Percentiles rank a stretch among this genome's conserved stretches.
Conservation (phyloP, 2,888 invertebrate species). For the Drosophila aldrichi region DNA sequence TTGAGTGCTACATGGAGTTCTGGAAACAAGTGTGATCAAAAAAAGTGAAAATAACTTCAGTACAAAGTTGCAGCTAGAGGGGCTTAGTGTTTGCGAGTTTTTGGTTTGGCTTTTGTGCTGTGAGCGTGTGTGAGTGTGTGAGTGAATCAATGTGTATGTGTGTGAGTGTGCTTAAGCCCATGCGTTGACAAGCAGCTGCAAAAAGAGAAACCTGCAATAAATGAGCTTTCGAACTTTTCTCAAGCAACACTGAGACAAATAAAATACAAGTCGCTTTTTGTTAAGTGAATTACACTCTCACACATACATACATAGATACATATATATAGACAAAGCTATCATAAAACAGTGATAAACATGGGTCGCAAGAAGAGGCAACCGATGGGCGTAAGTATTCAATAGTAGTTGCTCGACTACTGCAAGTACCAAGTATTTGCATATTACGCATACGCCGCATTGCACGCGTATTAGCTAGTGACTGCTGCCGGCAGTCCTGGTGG, state of each 20-base stretch:
- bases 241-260: slow-evolving; percentile 32
- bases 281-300: slow-evolving; percentile 50
- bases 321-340: slow-evolving; percentile 2
- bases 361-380: slow-evolving; percentile 67
- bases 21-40: slow-evolving; percentile 45
- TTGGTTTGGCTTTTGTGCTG: slow-evolving; percentile 54
- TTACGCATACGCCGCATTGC: slow-evolving; percentile 40
- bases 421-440: slow-evolving; percentile 25
- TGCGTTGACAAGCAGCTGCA: slow-evolving; percentile 46
- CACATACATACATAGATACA: slow-evolving; percentile 22
- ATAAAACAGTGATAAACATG: slow-evolving; percentile 44
- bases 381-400: slow-evolving; percentile 67
- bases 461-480: slow-evolving; percentile 9
- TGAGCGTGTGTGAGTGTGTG: slow-evolving; percentile 15
- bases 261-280: slow-evolving; percentile 52
- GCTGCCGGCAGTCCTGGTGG: slow-evolving; percentile 9
- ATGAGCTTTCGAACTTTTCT: slow-evolving; percentile 50
- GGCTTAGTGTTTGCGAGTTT: slow-evolving; percentile 68
- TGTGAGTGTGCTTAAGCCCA: slow-evolving; percentile 38
- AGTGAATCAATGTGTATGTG: slow-evolving; percentile 9
- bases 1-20: slow-evolving; percentile 2
- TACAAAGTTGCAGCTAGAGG: slow-evolving; percentile 68
- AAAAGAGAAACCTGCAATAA: slow-evolving; percentile 54
- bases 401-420: slow-evolving; percentile 41
- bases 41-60: slow-evolving; percentile 51